These are phyloP conservation scores for Rhipidura dahli DNA, from an alignment of 2,113 vertebrate species.

Conservation along the genomic window DNA sequence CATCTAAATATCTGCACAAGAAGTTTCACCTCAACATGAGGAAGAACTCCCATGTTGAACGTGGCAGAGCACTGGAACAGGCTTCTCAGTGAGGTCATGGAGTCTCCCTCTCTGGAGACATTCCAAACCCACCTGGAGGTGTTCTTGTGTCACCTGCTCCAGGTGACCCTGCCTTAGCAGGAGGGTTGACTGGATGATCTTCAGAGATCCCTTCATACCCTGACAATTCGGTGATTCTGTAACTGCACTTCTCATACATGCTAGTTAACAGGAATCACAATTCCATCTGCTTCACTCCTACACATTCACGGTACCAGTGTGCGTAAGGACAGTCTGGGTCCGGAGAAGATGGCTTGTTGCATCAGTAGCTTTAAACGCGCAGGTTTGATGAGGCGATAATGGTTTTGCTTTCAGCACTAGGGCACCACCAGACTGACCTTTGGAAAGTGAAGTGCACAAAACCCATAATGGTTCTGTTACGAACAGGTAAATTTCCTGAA, in stretches of 20 bases:
- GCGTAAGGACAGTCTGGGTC: accelerated
- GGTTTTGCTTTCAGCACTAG: not conserved
- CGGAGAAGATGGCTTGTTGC: not conserved
- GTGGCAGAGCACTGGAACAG: not conserved
- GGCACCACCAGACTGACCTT: not conserved
- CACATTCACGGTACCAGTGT: accelerated
- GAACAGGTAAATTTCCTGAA: not conserved
- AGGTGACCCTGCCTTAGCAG: not conserved
- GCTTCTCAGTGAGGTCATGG: accelerated
- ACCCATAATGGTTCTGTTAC: accelerated
- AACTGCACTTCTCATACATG: not conserved
- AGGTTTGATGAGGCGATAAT: not conserved
- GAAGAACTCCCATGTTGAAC: not conserved
- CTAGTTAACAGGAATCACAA: not conserved
- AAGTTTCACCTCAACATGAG: not conserved
- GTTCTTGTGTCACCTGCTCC: not conserved
- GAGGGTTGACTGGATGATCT: not conserved
- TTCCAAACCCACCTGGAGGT: not conserved
- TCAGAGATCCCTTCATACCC: not conserved
- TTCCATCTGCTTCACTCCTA: not conserved
- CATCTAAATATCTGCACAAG: not conserved
- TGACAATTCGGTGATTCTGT: not conserved
- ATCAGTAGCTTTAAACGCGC: not conserved
- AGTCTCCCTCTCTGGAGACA: not conserved
- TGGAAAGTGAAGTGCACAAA: not conserved